Conservation (phyloP, 1,140 invertebrate genomes). For the Drosophila lowei region DNA sequence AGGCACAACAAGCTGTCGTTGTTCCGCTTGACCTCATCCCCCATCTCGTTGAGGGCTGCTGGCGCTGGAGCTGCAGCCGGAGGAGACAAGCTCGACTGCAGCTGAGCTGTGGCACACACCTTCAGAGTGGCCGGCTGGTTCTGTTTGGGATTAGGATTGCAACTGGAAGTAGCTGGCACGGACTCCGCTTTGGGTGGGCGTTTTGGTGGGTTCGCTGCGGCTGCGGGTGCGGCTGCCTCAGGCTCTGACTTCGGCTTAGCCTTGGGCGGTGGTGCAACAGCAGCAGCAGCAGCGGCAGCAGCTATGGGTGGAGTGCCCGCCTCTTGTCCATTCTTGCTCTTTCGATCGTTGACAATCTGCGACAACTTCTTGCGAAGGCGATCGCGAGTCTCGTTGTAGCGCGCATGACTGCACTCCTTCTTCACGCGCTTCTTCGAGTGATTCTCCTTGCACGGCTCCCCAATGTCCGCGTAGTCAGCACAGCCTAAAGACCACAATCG, state of each 20-base stretch:
- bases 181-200: conserved; percentile 39
- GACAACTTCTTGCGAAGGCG: conserved; percentile 83
- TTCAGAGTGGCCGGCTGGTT: conserved; percentile 65
- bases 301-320: conserved; percentile 3
- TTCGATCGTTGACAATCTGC: conserved; percentile 78
- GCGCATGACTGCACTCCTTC: conserved; percentile 81
- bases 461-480: conserved; percentile 78
- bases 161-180: neutral
- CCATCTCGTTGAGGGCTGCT: conserved; percentile 48
- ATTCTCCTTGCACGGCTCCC: conserved; percentile 78
- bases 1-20: conserved; percentile 71
- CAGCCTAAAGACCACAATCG: conserved; percentile 48
- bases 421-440: conserved; percentile 80
- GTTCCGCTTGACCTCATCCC: conserved; percentile 33
- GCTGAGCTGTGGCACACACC: conserved; percentile 62
- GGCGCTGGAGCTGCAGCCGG: conserved; percentile 39
- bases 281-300: no score
- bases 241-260: conserved; percentile 31
- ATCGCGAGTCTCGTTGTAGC: conserved; percentile 83
- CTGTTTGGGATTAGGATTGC: neutral
- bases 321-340: conserved; percentile 60
- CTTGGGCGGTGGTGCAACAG: conserved; percentile 9
- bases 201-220: conserved; percentile 35
- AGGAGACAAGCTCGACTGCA: conserved; percentile 48
- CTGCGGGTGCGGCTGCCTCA: neutral